Conservation (phyloP, 2,113 vertebrate genomes). For the Carollia perspicillata region DNA sequence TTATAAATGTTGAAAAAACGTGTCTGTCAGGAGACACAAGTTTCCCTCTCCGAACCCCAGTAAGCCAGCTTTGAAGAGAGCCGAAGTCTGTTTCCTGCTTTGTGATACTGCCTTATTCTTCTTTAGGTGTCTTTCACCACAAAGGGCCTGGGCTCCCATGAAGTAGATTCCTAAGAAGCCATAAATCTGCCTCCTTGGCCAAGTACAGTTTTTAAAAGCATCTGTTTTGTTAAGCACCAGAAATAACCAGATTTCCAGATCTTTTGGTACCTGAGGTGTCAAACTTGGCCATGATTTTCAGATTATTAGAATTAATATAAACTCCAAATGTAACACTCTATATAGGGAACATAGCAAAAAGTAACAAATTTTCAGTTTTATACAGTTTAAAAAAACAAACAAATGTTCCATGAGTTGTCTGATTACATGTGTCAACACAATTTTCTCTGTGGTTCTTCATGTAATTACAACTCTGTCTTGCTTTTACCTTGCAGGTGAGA, state of each 20-base stretch:
- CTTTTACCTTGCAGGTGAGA: not conserved
- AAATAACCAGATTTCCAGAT: constrained; percentile 11
- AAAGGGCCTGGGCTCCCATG: not conserved
- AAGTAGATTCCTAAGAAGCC: constrained; percentile 23
- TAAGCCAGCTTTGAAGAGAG: constrained; percentile 36
- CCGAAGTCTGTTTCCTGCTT: constrained; percentile 60
- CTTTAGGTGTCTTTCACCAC: constrained; percentile 47
- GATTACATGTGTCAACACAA: not conserved
- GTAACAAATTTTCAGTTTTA: not conserved
- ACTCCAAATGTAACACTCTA: not conserved
- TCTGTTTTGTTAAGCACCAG: constrained; percentile 15
- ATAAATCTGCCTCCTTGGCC: constrained; percentile 47
- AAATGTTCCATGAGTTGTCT: not conserved
- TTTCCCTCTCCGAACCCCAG: constrained; percentile 57
- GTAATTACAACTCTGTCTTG: not conserved
- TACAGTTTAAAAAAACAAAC: not conserved
- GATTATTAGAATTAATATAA: not conserved
- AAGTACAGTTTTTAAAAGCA: not conserved
- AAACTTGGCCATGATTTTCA: not conserved
- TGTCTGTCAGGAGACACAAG: constrained; percentile 48
- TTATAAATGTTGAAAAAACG: constrained; percentile 55
- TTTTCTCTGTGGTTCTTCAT: not conserved
- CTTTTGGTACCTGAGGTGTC: not conserved
- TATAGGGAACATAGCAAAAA: not conserved
- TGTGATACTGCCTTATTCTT: constrained; percentile 30